Percentiles rank a stretch among this genome's conserved stretches.
Conservation (phyloP, 2,888 invertebrate species). For the Lithodes maja region DNA sequence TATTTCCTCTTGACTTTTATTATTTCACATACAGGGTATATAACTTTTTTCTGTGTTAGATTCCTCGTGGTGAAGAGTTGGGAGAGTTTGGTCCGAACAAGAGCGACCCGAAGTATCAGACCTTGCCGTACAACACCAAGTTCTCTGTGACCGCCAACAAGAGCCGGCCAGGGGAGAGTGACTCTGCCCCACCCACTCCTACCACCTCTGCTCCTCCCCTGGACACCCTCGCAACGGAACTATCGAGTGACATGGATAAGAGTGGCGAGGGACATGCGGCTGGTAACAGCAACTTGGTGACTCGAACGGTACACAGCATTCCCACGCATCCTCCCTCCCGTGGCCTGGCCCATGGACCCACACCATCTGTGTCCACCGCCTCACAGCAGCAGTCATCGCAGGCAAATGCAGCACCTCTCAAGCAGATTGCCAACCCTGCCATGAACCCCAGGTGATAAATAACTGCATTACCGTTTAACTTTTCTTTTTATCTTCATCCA, state of each 20-base stretch:
- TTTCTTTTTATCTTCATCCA: background rate
- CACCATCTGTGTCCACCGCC: background rate
- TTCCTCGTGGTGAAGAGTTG: slow-evolving; percentile 69
- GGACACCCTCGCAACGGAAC: background rate
- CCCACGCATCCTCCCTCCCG: slow-evolving; percentile 63
- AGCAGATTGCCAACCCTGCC: slow-evolving; percentile 51
- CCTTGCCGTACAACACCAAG: slow-evolving; percentile 91
- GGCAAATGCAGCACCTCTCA: slow-evolving; percentile 23
- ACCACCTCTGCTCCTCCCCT: slow-evolving; percentile 23
- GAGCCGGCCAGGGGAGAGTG: slow-evolving; percentile 35
- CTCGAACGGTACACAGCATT: slow-evolving; percentile 66
- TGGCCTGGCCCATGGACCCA: slow-evolving; percentile 58
- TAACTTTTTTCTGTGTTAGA: slow-evolving; percentile 12
- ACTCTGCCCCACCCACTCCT: slow-evolving; percentile 47
- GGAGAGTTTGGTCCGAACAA: slow-evolving; percentile 83
- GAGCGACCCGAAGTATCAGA: slow-evolving; percentile 93
- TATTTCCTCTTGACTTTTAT: background rate
- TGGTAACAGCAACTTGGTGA: slow-evolving; percentile 28
- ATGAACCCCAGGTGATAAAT: slow-evolving; percentile 52
- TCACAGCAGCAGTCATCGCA: background rate
- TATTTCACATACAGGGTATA: too few relatives aligned
- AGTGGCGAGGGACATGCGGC: background rate
- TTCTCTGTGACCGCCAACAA: slow-evolving; percentile 75
- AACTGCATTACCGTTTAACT: background rate
- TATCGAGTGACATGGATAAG: background rate